Conservation (phyloP, 2,797 vertebrate species). For the Scarus forsteni region DNA sequence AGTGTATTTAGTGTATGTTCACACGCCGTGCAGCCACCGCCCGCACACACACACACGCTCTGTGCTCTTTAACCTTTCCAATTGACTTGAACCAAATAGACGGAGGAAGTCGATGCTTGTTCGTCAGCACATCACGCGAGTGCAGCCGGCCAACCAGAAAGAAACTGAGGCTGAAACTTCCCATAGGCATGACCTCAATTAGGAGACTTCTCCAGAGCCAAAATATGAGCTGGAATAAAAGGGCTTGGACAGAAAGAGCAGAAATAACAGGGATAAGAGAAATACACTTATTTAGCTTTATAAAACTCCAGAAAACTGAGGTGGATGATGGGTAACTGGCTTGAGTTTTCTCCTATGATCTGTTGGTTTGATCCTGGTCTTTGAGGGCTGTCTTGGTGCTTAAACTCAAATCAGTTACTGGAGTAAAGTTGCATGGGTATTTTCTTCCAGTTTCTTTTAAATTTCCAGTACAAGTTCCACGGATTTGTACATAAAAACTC, state of each 20-base stretch:
- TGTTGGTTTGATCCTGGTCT: slow-evolving; percentile 6
- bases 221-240: slow-evolving; percentile 13
- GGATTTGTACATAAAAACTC: not conserved
- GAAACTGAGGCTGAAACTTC: slow-evolving; percentile 31
- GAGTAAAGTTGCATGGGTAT: not conserved
- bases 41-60: not conserved
- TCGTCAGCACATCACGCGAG: slow-evolving; percentile 28
- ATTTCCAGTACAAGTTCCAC: not conserved
- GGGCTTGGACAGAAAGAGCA: slow-evolving; percentile 1
- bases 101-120: slow-evolving; percentile 31
- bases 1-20: slow-evolving; percentile 7
- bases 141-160: slow-evolving; percentile 46
- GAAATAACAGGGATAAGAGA: not conserved
- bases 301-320: no score
- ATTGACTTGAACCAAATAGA: slow-evolving; percentile 39
- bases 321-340: not conserved
- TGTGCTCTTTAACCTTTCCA: slow-evolving; percentile 43
- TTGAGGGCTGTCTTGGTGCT: slow-evolving; percentile 7
- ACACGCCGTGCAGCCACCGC: not conserved
- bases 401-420: not conserved
- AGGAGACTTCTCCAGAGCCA: not conserved
- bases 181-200: slow-evolving; percentile 31
- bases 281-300: no score
- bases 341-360: not conserved
- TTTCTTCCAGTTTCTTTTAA: not conserved